Base-by-base conservation (phyloP, 2,113 vertebrate species). In the Mastomys natalensis region DNA sequence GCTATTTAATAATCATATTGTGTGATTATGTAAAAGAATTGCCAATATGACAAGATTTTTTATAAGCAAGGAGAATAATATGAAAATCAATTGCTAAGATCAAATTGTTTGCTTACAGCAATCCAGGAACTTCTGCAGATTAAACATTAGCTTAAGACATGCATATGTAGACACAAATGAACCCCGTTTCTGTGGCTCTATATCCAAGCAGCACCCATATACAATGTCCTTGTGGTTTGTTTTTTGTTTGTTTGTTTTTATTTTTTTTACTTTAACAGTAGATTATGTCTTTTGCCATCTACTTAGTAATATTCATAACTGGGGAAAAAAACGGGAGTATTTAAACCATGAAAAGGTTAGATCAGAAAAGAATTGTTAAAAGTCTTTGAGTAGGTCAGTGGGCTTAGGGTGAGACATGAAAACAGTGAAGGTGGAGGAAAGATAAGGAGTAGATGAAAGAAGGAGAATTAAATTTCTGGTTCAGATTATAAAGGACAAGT, bases 261-360 rank as follows among this genome's bases (percentile, higher is more conserved):
- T 73, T 95, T 72, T 93, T 96, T 77, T 78, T 43, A 68, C 89
- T 96, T 87, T 87, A 92, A 66, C 22, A 92, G 7, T 95, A n/a
- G 76, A 31, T 70, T 93, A 60, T 78, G 15, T 68, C 70, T 92
- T 87, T 37, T 92, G 62, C 81, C 24, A 87, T 53, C 91, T 22
- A 80, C 5, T 94, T 94, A 45, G 77, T 85, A 88, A 64, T 76
- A 78, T 58, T 90, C 45, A 37, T 95, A 88, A 96, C 73, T 60
- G 43, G 19, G 73, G 96, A 93, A 58, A 68, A n/a, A n/a, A 40
- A 66, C 88, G 22, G 81, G 86, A 60, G 82, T 81, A 95, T 97
- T 94, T 93, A 90, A 89, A 88, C 84, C 12, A 82, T n/a, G 21
- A 37, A 51, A 91, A 93, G 22, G 31, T 58, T 51, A 90, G 53